Evolutionary conservation across 2,888 invertebrate species (phyloP), one percentile per base, ranked within the genome.

Genomic region (Cetonia aurata): DNA sequence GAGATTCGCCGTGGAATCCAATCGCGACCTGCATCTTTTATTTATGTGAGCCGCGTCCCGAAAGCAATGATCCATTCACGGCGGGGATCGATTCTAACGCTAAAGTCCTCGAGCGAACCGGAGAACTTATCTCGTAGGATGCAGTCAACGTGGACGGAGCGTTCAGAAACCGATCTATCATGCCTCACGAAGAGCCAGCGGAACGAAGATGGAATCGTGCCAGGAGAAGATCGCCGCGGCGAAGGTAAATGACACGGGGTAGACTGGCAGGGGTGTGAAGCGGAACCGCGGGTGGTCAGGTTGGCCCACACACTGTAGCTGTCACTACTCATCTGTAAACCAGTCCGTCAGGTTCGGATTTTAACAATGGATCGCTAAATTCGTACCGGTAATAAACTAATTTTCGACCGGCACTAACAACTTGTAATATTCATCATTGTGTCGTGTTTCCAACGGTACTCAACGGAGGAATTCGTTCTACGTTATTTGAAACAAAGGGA

Each of bases 281-380:
- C 73, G 75, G 74, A 71, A 75, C 76, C 71, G 56, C 77, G 77
- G 79, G 79, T 79, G 78, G 78, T 69, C 75, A 76, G 75, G 74
- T 72, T 72, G 70, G 77, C 78, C 79, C 79, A 79, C 79, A 78
- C 77, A 62, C 62, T 15, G 62, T 13, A 15, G 78, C 77, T 76
- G 78, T 78, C 78, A 77, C 76, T 79, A 77, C 75, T 68, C 73
- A 75, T 75, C 74, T 70, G 71, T 50, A 69, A 65, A 69, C 65
- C 69, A 56, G 71, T 70, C 66, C 52, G 48, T 59, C 59, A 37
- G 56, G 46, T 60, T 52, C 60, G 37, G 17, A 48, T 48, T 31
- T 33, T 62, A 62, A 62, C 62, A 62, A 62, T 62, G 62, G 48
- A 25, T 46, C 46, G 60, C 60, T 60, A 60, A 60, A 60, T 62